Evolutionary conservation across 2,888 invertebrate species (phyloP).

Genomic region (Coleophora flavipennella): DNA sequence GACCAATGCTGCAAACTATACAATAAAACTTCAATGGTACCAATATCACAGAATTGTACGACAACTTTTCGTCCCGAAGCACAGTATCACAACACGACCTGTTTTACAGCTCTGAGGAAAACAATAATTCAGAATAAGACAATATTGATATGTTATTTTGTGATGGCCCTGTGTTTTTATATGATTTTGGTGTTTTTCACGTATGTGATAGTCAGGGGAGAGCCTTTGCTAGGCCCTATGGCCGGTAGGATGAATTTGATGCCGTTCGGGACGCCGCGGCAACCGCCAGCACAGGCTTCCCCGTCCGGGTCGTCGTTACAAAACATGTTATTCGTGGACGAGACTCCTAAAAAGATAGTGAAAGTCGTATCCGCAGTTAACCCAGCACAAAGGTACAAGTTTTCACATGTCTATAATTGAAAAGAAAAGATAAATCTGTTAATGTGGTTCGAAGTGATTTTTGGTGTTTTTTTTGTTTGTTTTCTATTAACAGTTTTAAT

Average conservation of each 20-base stretch:
- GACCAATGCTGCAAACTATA: conserved; percentile 45
- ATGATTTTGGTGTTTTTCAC: conserved; percentile 38
- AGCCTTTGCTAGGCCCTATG: conserved; percentile 37
- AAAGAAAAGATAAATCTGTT: no score
- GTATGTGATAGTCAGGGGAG: conserved; percentile 44
- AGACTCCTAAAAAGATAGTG: conserved; percentile 47
- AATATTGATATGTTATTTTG: conserved; percentile 35
- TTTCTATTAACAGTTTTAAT: no score
- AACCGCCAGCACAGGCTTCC: conserved; percentile 10
- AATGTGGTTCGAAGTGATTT: no score
- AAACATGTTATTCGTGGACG: conserved; percentile 43
- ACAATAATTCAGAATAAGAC: conserved; percentile 36
- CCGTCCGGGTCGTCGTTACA: conserved; percentile 30
- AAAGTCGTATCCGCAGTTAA: conserved; percentile 49
- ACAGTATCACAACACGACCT: conserved; percentile 35
- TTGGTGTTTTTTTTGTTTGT: no score
- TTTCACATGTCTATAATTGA: conserved; percentile 24
- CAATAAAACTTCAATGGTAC: conserved; percentile 32
- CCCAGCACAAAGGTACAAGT: conserved; percentile 45
- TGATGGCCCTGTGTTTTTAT: conserved; percentile 30
- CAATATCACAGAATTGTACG: conserved; percentile 38
- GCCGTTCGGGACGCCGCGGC: conserved; percentile 20
- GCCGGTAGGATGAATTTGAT: conserved; percentile 21
- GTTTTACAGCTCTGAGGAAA: conserved; percentile 36
- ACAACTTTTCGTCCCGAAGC: conserved; percentile 18